Conservation (phyloP, 2,888 invertebrate genomes). For the Tholera decimalis region DNA sequence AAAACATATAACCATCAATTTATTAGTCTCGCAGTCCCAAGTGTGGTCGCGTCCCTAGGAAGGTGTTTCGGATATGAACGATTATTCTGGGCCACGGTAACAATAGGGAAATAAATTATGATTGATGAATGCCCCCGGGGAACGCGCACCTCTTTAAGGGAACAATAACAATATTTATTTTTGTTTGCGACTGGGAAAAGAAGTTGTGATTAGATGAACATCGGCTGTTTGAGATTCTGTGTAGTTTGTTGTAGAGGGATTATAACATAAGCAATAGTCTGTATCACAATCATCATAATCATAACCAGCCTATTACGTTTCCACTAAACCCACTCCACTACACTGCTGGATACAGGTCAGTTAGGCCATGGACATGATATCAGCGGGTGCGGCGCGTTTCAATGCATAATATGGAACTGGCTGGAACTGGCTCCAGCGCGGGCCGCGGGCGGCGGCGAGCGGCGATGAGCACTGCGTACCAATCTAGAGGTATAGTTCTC, state of each 20-base stretch:
- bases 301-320: too few relatives aligned
- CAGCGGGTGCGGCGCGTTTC: too few relatives aligned
- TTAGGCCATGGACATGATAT: too few relatives aligned
- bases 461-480: too few relatives aligned
- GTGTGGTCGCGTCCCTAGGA: slow-evolving; percentile 75
- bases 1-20: slow-evolving; percentile 62
- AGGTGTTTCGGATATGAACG: slow-evolving; percentile 90
- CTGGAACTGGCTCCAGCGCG: too few relatives aligned
- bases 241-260: neutral
- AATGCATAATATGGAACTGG: too few relatives aligned
- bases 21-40: slow-evolving; percentile 64
- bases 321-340: neutral
- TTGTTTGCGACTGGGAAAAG: slow-evolving; percentile 33
- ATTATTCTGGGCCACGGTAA: slow-evolving; percentile 87
- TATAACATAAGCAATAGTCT: too few relatives aligned
- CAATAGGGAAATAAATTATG: slow-evolving; percentile 90
- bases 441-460: too few relatives aligned
- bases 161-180: slow-evolving; percentile 81
- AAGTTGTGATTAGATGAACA: slow-evolving; percentile 40
- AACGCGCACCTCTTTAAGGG: slow-evolving; percentile 77
- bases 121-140: slow-evolving; percentile 84
- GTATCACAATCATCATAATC: too few relatives aligned
- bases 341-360: too few relatives aligned
- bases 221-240: slow-evolving; percentile 1
- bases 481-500: too few relatives aligned